phyloP scores from a whole-genome alignment of 2,797 vertebrate species.

The Tinamus major region DNA sequence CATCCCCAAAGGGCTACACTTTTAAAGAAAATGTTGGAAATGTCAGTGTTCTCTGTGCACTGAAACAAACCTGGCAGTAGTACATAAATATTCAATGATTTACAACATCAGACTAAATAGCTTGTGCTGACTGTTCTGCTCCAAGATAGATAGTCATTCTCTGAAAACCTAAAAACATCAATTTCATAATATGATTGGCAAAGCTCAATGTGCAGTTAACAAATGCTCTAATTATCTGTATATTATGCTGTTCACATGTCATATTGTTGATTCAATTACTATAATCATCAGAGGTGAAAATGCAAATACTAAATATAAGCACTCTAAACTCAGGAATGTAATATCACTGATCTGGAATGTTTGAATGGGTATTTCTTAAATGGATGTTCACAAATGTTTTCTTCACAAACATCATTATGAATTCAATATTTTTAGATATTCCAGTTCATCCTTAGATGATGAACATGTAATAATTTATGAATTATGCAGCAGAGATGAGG shows the following conservation, averaged over 20 bases:
- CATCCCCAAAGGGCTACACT: neutral
- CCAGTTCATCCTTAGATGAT: neutral
- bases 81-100: neutral
- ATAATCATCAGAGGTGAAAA: neutral
- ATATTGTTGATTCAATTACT: neutral
- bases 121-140: neutral
- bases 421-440: neutral
- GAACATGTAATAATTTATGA: neutral
- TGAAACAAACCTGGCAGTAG: neutral
- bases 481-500: neutral
- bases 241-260: rapidly evolving
- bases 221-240: neutral
- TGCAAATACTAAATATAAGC: neutral
- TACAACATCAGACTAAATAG: neutral
- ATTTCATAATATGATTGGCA: neutral
- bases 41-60: neutral
- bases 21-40: neutral
- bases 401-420: neutral
- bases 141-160: neutral
- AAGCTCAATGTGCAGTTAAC: neutral
- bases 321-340: neutral
- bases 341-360: neutral
- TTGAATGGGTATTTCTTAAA: too few relatives aligned
- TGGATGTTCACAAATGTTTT: neutral
- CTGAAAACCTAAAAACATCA: neutral